These are phyloP conservation scores for Pelecanoides urinatrix DNA, from an alignment of 2,113 vertebrate genomes.

Conservation along the genomic window DNA sequence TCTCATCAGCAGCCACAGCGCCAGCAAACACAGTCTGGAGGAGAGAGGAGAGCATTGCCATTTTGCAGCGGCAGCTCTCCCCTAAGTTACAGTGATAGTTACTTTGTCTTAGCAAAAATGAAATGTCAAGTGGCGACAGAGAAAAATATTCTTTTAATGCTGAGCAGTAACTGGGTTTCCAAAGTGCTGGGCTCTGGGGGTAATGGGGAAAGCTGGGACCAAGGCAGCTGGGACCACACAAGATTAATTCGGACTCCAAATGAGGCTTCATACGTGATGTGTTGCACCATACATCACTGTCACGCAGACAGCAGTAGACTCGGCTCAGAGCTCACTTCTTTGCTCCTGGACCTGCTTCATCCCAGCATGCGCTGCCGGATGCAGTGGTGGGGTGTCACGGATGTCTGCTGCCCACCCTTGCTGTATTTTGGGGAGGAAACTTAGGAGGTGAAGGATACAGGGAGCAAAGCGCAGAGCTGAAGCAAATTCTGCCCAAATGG, in stretches of 20 bases:
- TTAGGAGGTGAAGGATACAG: not conserved
- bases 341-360: not conserved
- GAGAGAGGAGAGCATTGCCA: not conserved
- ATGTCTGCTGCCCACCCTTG: not conserved
- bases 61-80: not conserved
- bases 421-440: not conserved
- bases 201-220: not conserved
- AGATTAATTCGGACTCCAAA: not conserved
- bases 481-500: not conserved
- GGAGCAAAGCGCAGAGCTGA: not conserved
- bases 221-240: not conserved
- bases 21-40: not conserved
- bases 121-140: not conserved
- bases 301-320: rapidly evolving
- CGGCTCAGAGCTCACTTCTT: not conserved
- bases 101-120: slow-evolving; percentile 28
- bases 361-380: rapidly evolving
- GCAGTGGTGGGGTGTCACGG: rapidly evolving
- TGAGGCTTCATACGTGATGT: not conserved
- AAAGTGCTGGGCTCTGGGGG: not conserved
- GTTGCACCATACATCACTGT: not conserved
- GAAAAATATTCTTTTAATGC: not conserved
- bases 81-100: not conserved
- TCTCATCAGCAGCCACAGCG: not conserved
- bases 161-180: not conserved